Evolutionary conservation across 2,797 vertebrate genomes (phyloP).

Genomic region (Schizopygopsis pylzovi): DNA sequence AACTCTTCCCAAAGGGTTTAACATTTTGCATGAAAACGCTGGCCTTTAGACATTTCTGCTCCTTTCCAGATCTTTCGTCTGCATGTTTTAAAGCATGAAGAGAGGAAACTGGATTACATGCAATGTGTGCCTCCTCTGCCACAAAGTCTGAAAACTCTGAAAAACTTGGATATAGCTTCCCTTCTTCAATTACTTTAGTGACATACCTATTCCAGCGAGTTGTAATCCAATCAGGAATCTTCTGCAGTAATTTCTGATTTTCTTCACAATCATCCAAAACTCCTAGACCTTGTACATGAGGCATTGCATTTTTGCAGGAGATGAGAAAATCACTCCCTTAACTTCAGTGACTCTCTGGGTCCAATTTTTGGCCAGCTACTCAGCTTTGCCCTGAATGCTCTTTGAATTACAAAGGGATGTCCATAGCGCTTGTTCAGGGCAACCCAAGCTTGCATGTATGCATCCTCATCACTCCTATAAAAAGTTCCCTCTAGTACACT

Average conservation of each 20-base stretch:
- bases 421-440: constrained; percentile 47
- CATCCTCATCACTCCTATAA: constrained; percentile 50
- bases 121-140: constrained; percentile 29
- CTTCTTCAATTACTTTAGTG: constrained; percentile 41
- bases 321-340: constrained; percentile 53
- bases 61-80: constrained; percentile 19
- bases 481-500: constrained; percentile 49
- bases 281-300: constrained; percentile 32
- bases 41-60: constrained; percentile 25
- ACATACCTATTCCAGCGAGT: constrained; percentile 44
- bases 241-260: constrained; percentile 48
- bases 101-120: constrained; percentile 48
- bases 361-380: constrained; percentile 51
- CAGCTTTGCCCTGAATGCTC: constrained; percentile 47
- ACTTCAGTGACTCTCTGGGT: constrained; percentile 39
- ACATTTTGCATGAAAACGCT: not conserved
- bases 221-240: constrained; percentile 49
- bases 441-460: constrained; percentile 52
- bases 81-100: constrained; percentile 35
- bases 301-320: constrained; percentile 49
- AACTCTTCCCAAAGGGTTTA: not conserved
- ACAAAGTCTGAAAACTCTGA: constrained; percentile 39
- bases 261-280: constrained; percentile 50
- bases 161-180: constrained; percentile 41
- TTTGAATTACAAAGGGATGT: constrained; percentile 48